Conservation (phyloP, 1,140 invertebrate species). For the Euwallacea fornicatus region DNA sequence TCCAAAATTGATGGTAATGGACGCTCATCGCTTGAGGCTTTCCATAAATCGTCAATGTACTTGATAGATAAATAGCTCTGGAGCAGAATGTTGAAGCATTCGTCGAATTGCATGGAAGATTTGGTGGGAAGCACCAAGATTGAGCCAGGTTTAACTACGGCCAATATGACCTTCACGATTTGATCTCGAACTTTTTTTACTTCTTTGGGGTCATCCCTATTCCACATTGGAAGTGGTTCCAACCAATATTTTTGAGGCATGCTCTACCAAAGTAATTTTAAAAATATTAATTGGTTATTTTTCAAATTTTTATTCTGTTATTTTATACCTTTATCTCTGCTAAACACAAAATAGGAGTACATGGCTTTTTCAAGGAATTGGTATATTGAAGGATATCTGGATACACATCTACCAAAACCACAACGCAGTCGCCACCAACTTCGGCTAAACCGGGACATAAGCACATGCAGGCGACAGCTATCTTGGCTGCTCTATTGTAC, state of each 20-base stretch:
- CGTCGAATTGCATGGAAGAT: not conserved
- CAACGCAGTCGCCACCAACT: slow-evolving; percentile 20
- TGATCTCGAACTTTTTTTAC: slow-evolving; percentile 7
- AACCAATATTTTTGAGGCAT: slow-evolving; percentile 34
- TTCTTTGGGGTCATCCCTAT: slow-evolving; percentile 14
- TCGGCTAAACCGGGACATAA: slow-evolving; percentile 16
- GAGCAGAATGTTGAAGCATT: not conserved
- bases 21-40: not conserved
- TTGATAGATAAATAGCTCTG: slow-evolving; percentile 11
- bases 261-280: slow-evolving; percentile 10
- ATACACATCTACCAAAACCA: slow-evolving; percentile 32
- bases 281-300: not conserved
- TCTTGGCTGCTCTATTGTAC: slow-evolving; percentile 31
- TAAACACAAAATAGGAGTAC: slow-evolving; percentile 28
- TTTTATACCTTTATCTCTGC: slow-evolving; percentile 24
- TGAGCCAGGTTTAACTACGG: slow-evolving; percentile 15
- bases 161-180: slow-evolving; percentile 14
- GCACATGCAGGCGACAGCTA: slow-evolving; percentile 16
- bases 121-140: slow-evolving; percentile 23
- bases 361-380: slow-evolving; percentile 10
- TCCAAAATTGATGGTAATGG: slow-evolving; percentile 16
- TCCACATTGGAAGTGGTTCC: slow-evolving; percentile 16
- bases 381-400: slow-evolving; percentile 10
- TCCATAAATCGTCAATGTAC: slow-evolving; percentile 18
- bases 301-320: not conserved